Base-by-base conservation (phyloP, 2,113 vertebrate species). In the Gopherus evgoodei region DNA sequence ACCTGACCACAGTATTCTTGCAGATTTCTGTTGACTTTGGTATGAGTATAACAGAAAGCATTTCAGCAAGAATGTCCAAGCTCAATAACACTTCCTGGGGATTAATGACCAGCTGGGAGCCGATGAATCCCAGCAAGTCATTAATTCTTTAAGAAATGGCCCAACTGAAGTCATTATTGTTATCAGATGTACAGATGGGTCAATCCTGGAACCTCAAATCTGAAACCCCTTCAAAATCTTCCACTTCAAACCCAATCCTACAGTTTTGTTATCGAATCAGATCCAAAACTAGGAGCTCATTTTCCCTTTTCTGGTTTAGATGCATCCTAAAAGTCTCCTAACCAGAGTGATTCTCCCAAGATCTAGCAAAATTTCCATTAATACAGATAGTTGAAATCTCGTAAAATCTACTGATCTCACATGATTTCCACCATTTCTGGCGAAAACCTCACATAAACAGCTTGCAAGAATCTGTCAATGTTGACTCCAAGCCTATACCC, bases 91-190 rank as follows among this genome's bases (percentile, higher is more conserved):
- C 92, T 97, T 97, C 97, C 97, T 94, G 96, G 93, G 89, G 92
- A 97, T 96, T 97, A 97, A 95, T 93, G 93, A 95, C 24, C 96
- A 96, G 89, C 94, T 96, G 96, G 88, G 79, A 96, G 75, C 44
- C 93, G 89, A 97, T 97, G 96, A 97, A 95, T 95, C 81, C 93
- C 96, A 96, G 92, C 53, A 92, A 88, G 81, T 90, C 83, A 78
- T 47, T 91, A 85, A 21, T 87, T 93, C 42, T 95, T 47, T 42
- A 79, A 78, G 31, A 88, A 95, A 88, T 59, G 93, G 75, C 38
- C 7, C 87, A 69, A 95, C 69, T 75, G 42, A 96, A 93, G 54
- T 49, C 47, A 25, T 94, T 97, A 94, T 96, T 97, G 96, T 95
- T 95, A 87, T 90, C 79, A 91, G 81, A 75, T 42, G 90, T 47